A percentile compares a stretch with the other conserved stretches of the same genome.
Conservation (phyloP, 1,140 invertebrate species). For the Lucilia sericata region DNA sequence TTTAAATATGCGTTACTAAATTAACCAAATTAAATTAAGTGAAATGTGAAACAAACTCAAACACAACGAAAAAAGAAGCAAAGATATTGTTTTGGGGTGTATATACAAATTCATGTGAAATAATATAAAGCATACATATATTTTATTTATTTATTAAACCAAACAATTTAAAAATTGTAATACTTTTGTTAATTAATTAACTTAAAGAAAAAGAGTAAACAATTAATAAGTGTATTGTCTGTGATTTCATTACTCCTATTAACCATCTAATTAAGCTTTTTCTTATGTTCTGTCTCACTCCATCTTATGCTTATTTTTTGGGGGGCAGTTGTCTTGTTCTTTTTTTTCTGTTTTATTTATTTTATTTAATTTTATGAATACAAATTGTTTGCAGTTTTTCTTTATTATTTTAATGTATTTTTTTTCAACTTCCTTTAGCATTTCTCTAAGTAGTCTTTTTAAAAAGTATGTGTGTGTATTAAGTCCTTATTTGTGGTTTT, state of each 20-base stretch:
- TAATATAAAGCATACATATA: not conserved
- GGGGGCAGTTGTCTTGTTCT: not conserved
- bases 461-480: not conserved
- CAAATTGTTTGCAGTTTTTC: not conserved
- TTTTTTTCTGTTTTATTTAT: not conserved
- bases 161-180: not conserved
- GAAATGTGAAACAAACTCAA: not conserved
- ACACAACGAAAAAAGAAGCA: too few relatives aligned
- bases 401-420: not conserved
- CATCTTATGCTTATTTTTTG: not conserved
- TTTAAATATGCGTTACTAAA: not conserved
- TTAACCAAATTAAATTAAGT: slow-evolving; percentile 15
- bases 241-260: not conserved
- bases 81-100: too few relatives aligned
- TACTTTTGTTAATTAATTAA: not conserved
- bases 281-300: not conserved
- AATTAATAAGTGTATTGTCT: not conserved
- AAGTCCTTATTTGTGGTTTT: not conserved
- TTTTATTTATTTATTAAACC: not conserved
- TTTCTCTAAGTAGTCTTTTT: not conserved
- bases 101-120: not conserved
- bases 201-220: not conserved
- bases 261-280: not conserved
- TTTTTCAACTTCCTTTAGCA: not conserved
- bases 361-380: not conserved